These are phyloP conservation scores for Neosilurus hyrtlii DNA, from an alignment of 2,797 vertebrate genomes.

Conservation along the genomic window DNA sequence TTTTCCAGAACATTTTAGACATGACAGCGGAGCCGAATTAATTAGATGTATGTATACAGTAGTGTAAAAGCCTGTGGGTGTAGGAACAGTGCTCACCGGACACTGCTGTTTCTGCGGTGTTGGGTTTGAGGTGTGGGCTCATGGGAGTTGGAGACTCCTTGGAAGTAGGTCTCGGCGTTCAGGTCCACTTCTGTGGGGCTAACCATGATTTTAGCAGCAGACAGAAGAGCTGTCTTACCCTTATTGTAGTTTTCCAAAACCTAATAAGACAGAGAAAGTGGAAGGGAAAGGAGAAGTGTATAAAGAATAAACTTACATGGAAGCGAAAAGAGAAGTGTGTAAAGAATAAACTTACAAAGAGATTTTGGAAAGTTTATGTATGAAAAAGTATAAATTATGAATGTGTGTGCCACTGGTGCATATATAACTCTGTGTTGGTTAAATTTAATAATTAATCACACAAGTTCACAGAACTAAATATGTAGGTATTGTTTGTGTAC, in stretches of 20 bases:
- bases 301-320: background rate
- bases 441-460: background rate
- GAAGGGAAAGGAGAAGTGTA: background rate
- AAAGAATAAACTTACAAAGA: background rate
- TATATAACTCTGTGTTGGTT: background rate
- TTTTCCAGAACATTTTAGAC: background rate
- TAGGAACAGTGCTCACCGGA: constrained; percentile 78
- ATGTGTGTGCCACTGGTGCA: background rate
- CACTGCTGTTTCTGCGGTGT: constrained; percentile 90
- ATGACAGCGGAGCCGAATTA: background rate
- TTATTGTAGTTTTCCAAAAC: constrained; percentile 99
- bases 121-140: constrained; percentile 73
- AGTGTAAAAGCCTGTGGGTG: constrained; percentile 58
- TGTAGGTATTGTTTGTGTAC: background rate
- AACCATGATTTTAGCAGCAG: constrained; percentile 98
- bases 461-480: background rate
- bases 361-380: background rate
- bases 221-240: constrained; percentile 95
- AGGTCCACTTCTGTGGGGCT: constrained; percentile 98
- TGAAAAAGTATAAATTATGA: background rate
- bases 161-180: constrained; percentile 89
- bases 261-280: constrained; percentile 62
- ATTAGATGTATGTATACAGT: background rate
- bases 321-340: background rate
- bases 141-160: constrained; percentile 80